Evolutionary conservation across 2,888 invertebrate species (phyloP), one percentile per base, ranked within the genome.

Genomic region (Platypus cylindrus): DNA sequence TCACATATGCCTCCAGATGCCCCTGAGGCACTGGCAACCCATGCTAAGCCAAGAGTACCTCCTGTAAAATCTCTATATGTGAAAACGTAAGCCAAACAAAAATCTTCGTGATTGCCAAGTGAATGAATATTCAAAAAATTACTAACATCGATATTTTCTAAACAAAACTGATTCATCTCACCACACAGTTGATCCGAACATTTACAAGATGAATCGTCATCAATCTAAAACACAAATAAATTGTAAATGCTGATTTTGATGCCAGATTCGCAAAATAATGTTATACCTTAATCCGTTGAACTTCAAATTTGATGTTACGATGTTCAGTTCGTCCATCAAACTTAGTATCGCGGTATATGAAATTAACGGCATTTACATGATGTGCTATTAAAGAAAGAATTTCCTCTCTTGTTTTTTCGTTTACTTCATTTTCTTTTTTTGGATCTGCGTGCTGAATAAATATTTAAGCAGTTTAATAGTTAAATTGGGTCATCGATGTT

Each of bases 1-100:
- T 98, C 97, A 64, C 98, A 98, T 50, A 98, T 94, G 32, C 98
- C 98, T 32, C 98, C 98, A 3, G 94, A 94, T 2, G 95, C 94
- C 38, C 91, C 97, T 38, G 87, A 87, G 0, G 94, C 91, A 43
- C 93, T 90, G 17, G 97, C 98, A 15, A 99, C 98, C 98, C 98
- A 99, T 3, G 98, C 98, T 29, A 99, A 67, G 14, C 98, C 98
- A 25, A 98, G 70, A 12, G 98, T 98, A 40, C 98, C 98, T 5
- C 94, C 94, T 13, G 91, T 91, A 60, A 98, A 98, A 63, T 98
- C 97, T 53, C 94, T 75, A 60, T 89, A 89, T 0, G 98, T 98
- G 65, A 99, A 95, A 42, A 98, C 91, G 61, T 97, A 99, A n/a
- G 98, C 97, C 44, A 99, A 73, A 59, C 98, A 99, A 66, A 97